Evolutionary conservation across 1,140 invertebrate genomes (phyloP), one percentile per base, ranked within the genome.

Genomic region (Sinella curviseta): DNA sequence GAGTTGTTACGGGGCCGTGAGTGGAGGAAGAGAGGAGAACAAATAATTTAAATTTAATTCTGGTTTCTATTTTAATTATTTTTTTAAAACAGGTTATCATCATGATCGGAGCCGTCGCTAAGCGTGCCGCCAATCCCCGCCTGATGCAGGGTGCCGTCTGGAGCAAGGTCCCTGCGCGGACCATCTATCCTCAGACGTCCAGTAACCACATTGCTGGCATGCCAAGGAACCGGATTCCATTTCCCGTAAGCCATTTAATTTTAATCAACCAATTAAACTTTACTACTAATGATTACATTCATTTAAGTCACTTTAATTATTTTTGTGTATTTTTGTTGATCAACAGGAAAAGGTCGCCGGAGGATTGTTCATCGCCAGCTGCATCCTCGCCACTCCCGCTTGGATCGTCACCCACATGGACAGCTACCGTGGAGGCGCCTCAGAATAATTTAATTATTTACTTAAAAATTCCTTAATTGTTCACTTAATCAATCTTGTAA

Each of bases 211-310:
- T 82, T 35, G 54, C 78, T 73, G 77, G 79, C 26, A 76, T 82
- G 76, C 81, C 81, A 70, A 67, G 79, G 65, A 77, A 73, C 54
- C 39, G 81, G 24, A 80, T 82, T 73, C 75, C 81, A 17, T 80
- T 80, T 77, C 8, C 77, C 28, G 81, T 82, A 77, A 76, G 79
- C n/a, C n/a, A n/a, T n/a, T n/a, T n/a, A n/a, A n/a, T n/a, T n/a
- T n/a, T n/a, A n/a, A n/a, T n/a, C 36, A 28, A 57, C 54, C 12
- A 8, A 70, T 33, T 8, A 70, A 31, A 12, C 57, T 17, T 4
- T 4, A 14, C 57, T 48, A 33, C 17, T 74, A 31, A 33, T 12
- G 31, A 74, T 24, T 4, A 28, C 30, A 8, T 74, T 20, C 3
- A 74, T 74, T 33, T 74, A 8, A 12, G 30, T 12, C 2, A 16